Evolutionary conservation across 1,140 invertebrate species (phyloP), one percentile per base, ranked within the genome.

Genomic region (Drosophila ironensis): DNA sequence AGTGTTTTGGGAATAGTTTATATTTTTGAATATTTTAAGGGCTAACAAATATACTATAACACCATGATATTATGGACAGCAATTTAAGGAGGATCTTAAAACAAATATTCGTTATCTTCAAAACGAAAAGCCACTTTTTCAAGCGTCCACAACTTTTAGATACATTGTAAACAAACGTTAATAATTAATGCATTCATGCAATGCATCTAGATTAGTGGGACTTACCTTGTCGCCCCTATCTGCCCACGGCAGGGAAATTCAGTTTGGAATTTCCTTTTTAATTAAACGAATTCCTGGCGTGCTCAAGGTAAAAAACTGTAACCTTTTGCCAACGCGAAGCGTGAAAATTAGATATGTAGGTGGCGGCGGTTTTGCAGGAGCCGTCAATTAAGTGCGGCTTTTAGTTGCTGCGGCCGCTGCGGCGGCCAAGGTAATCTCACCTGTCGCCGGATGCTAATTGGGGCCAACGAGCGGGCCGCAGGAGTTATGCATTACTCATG

Each of bases 201-300:
- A 28, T 38, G 12, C 8, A 20, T 16, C 5, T 3, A 7, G 24
- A 54, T 22, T 28, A 40, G 16, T 38, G 35, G 12, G 16, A 30
- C n/a, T 30, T 7, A 1, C 4, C 9, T 2, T 14, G 12, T 11
- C 16, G 8, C 7, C 1, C 5, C 9, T 25, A 16, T 22, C 41
- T 5, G 25, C 28, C n/a, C 17, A 22, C 44, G 17, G 19, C 24
- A 19, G 0, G 4, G 38, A 28, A 52, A 67, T 52, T 42, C 44
- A 63, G 57, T 72, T 59, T 59, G 44, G 53, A 56, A 40, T 74
- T 47, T 35, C 50, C 24, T 37, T 67, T 75, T 81, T 80, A 80
- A 80, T 80, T 80, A 81, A 80, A 56, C 70, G 50, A 35, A 54
- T 48, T 47, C 50, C 44, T 51, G 63, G 41, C 74, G 69, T 24